Percentiles rank a stretch among this genome's conserved stretches.
These are phyloP conservation scores for Onthophagus sagittarius DNA, from an alignment of 2,888 invertebrate genomes.

Conservation along the genomic window DNA sequence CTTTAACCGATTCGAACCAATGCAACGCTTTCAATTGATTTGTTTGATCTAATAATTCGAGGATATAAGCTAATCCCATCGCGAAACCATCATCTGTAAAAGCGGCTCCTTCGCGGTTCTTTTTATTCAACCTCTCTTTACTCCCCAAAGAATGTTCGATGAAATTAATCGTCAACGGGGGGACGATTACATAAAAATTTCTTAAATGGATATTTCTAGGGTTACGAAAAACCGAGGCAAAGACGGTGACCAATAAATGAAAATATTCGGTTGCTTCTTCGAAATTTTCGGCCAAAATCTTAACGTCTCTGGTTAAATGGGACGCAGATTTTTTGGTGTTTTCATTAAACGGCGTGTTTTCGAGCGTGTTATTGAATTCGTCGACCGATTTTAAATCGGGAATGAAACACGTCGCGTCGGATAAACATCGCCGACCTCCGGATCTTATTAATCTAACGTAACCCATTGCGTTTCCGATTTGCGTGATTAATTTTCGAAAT, in stretches of 20 bases:
- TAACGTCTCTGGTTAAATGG: slow-evolving; percentile 73
- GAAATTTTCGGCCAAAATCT: slow-evolving; percentile 69
- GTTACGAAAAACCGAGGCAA: slow-evolving; percentile 83
- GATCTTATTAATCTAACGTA: slow-evolving; percentile 92
- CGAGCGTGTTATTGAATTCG: slow-evolving; percentile 58
- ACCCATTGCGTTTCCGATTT: slow-evolving; percentile 92
- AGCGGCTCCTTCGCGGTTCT: slow-evolving; percentile 79
- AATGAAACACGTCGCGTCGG: slow-evolving; percentile 85
- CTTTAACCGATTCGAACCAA: slow-evolving; percentile 88
- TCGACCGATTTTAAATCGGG: slow-evolving; percentile 67
- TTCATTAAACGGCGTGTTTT: slow-evolving; percentile 56
- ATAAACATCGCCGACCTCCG: slow-evolving; percentile 88
- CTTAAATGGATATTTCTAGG: slow-evolving; percentile 83
- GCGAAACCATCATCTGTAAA: slow-evolving; percentile 99
- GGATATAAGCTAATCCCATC: slow-evolving; percentile 88
- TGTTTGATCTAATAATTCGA: slow-evolving; percentile 83
- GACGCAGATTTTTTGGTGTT: slow-evolving; percentile 64
- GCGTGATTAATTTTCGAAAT: slow-evolving; percentile 86
- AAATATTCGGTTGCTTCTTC: slow-evolving; percentile 40
- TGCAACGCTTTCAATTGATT: slow-evolving; percentile 85
- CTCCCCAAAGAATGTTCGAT: slow-evolving; percentile 88
- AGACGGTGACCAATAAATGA: slow-evolving; percentile 82
- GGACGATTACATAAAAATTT: slow-evolving; percentile 90
- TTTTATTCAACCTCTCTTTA: slow-evolving; percentile 90
- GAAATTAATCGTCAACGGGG: slow-evolving; percentile 90